Evolutionary conservation across 2,888 invertebrate species (phyloP).

Genomic region (Drosophila affinis): DNA sequence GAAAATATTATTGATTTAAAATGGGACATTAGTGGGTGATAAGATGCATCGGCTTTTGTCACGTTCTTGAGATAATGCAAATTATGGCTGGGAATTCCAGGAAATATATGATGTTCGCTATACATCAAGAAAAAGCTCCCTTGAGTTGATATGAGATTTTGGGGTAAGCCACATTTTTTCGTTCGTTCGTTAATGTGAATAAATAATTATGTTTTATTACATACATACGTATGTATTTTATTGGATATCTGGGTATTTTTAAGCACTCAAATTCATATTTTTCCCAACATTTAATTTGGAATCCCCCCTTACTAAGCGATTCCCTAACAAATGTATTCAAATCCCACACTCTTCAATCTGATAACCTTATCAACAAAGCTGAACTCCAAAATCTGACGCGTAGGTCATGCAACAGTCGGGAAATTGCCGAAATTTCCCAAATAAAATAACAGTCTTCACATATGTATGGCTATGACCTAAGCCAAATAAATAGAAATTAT

Average conservation of each 20-base stretch:
- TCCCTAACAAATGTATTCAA: not conserved
- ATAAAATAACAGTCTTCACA: not conserved
- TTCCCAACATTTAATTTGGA: not conserved
- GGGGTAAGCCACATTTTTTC: too few species aligned
- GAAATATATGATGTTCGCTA: not conserved
- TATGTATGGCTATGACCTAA: slow-evolving; percentile 53
- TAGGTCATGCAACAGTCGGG: slow-evolving; percentile 25
- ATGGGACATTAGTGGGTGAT: not conserved
- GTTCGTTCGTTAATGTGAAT: not conserved
- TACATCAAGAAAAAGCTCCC: not conserved
- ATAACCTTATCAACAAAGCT: not conserved
- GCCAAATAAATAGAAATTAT: slow-evolving; percentile 76
- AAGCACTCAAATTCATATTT: too few species aligned
- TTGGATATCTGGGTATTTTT: not conserved
- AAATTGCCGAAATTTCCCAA: slow-evolving; percentile 46
- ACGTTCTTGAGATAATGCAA: not conserved
- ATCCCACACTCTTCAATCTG: slow-evolving; percentile 8
- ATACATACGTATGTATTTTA: too few species aligned
- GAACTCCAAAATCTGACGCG: slow-evolving; percentile 15
- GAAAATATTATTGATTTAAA: not conserved
- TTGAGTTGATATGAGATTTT: not conserved
- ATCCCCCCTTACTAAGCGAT: not conserved
- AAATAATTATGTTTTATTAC: too few species aligned
- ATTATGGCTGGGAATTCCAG: not conserved
- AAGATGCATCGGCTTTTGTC: not conserved